These are phyloP conservation scores for Orgyia antiqua DNA, from an alignment of 2,888 invertebrate species.

Conservation along the genomic window DNA sequence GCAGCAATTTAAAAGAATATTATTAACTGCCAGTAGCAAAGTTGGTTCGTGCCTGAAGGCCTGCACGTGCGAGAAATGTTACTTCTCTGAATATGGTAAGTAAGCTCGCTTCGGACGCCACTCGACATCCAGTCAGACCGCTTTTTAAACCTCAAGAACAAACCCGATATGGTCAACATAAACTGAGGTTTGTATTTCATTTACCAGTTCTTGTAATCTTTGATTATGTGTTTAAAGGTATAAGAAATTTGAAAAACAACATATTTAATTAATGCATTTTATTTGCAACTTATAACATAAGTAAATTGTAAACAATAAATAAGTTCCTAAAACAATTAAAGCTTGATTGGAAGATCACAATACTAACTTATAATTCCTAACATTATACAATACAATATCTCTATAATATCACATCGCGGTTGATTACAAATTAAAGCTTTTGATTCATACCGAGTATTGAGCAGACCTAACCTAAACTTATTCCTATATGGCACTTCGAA, in stretches of 20 bases:
- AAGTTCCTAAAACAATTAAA: slow-evolving; percentile 64
- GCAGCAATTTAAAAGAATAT: slow-evolving; percentile 44
- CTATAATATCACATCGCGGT: slow-evolving; percentile 63
- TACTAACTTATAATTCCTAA: slow-evolving; percentile 42
- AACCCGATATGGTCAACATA: slow-evolving; percentile 22
- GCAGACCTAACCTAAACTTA: slow-evolving; percentile 52
- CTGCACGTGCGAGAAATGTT: slow-evolving; percentile 60
- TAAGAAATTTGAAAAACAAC: slow-evolving; percentile 48
- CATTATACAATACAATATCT: slow-evolving; percentile 56
- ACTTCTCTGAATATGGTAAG: slow-evolving; percentile 36
- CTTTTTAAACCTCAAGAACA: slow-evolving; percentile 43
- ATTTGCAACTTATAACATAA: slow-evolving; percentile 37
- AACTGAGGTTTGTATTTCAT: slow-evolving; percentile 6
- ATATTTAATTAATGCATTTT: slow-evolving; percentile 37
- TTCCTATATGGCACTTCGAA: slow-evolving; percentile 64
- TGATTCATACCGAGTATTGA: slow-evolving; percentile 61
- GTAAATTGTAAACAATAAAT: slow-evolving; percentile 41
- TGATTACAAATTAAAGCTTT: slow-evolving; percentile 68
- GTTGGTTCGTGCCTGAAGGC: slow-evolving; percentile 40
- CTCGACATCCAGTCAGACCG: slow-evolving; percentile 53
- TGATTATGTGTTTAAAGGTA: no score
- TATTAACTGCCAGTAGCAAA: slow-evolving; percentile 64
- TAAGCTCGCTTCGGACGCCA: slow-evolving; percentile 38
- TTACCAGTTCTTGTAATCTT: no score
- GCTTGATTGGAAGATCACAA: slow-evolving; percentile 66